Percentiles rank a stretch among this genome's conserved stretches.
Conservation (phyloP, 2,888 invertebrate genomes). For the Euplexia lucipara region DNA sequence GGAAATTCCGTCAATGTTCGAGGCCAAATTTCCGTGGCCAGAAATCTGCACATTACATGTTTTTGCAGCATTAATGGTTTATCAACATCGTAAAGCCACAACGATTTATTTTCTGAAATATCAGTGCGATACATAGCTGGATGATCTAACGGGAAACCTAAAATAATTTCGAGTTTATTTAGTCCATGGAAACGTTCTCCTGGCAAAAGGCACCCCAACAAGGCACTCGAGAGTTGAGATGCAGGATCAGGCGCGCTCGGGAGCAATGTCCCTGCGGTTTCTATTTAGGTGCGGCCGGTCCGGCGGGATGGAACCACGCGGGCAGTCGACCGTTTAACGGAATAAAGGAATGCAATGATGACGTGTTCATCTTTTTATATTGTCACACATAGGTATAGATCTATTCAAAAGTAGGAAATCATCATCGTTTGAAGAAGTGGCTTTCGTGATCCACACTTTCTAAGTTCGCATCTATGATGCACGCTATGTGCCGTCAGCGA, state of each 20-base stretch:
- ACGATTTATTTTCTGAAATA: constrained; percentile 62
- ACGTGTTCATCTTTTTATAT: constrained; percentile 70
- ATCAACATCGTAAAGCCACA: constrained; percentile 68
- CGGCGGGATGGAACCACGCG: constrained; percentile 85
- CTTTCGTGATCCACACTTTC: constrained; percentile 64
- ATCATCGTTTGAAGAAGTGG: constrained; percentile 30
- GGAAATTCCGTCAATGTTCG: constrained; percentile 74
- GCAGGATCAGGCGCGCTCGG: constrained; percentile 85
- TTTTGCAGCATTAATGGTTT: constrained; percentile 64
- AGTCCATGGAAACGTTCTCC: constrained; percentile 54
- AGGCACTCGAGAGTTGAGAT: constrained; percentile 82
- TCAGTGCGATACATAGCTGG: constrained; percentile 37
- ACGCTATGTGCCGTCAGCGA: constrained; percentile 49
- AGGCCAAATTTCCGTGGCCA: constrained; percentile 70
- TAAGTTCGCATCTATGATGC: constrained; percentile 59
- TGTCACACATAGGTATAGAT: constrained; percentile 41
- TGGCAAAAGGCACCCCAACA: constrained; percentile 80
- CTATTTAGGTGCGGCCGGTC: constrained; percentile 90
- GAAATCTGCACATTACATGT: constrained; percentile 66
- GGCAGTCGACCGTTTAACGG: constrained; percentile 85
- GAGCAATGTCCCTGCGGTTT: constrained; percentile 91
- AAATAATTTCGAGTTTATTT: constrained; percentile 46
- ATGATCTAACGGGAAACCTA: constrained; percentile 37
- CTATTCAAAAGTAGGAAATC: constrained; percentile 28
- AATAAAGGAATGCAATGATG: constrained; percentile 85